These are phyloP conservation scores for Heliconius charithonia DNA, from an alignment of 2,888 invertebrate species.

Conservation along the genomic window DNA sequence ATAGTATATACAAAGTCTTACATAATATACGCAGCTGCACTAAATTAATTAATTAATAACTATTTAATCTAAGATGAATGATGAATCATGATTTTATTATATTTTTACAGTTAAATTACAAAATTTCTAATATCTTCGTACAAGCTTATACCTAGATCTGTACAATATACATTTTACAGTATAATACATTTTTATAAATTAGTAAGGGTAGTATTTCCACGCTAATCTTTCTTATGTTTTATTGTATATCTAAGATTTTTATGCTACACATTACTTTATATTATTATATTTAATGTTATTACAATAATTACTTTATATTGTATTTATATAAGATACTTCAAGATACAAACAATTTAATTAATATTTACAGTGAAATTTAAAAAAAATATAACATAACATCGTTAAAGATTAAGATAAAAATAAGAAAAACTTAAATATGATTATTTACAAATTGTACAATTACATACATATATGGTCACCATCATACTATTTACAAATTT, in stretches of 20 bases:
- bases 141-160: not conserved
- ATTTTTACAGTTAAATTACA: too few relatives aligned
- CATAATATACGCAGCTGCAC: too few relatives aligned
- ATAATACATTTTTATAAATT: not conserved
- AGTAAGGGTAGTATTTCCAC: conserved; percentile 19
- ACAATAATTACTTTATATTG: not conserved
- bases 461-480: too few relatives aligned
- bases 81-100: too few relatives aligned
- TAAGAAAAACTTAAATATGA: too few relatives aligned
- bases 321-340: not conserved
- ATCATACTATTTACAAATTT: too few relatives aligned
- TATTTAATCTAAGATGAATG: too few relatives aligned
- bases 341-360: not conserved
- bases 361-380: not conserved
- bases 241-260: not conserved
- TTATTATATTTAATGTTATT: too few relatives aligned
- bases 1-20: not conserved
- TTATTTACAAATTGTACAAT: too few relatives aligned
- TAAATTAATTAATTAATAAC: too few relatives aligned
- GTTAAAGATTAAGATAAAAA: too few relatives aligned
- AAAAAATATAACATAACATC: not conserved
- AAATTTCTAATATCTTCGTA: not conserved
- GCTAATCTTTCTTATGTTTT: not conserved
- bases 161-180: not conserved
- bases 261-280: too few relatives aligned